Evolutionary conservation across 2,888 invertebrate genomes (phyloP).

Genomic region (Osedax fenrisi): DNA sequence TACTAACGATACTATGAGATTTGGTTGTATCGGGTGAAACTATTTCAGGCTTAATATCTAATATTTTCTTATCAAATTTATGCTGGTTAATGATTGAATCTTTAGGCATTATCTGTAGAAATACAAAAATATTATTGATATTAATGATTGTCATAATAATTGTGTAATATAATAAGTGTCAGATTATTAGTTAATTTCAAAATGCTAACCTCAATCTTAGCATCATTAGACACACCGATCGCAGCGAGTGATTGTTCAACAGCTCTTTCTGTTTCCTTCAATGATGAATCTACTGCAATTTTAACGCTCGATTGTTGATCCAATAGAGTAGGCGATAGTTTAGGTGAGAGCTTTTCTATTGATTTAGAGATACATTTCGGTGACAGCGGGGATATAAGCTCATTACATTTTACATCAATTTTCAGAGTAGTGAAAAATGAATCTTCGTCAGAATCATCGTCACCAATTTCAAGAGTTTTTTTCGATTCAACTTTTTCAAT

Average conservation of each 20-base stretch:
- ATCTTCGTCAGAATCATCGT: not conserved
- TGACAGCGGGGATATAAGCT: not conserved
- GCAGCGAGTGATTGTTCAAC: not conserved
- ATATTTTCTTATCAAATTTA: not conserved
- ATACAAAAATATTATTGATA: not conserved
- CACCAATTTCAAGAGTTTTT: not conserved
- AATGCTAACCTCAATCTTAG: not conserved
- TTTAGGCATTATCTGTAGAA: not conserved
- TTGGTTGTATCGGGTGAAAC: not conserved
- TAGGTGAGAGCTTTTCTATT: not conserved
- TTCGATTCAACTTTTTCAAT: not conserved
- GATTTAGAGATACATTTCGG: not conserved
- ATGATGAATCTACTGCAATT: not conserved
- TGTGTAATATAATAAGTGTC: too few relatives aligned
- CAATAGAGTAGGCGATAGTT: not conserved
- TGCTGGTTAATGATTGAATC: not conserved
- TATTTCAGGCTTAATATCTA: not conserved
- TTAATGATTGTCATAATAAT: too few relatives aligned
- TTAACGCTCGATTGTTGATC: not conserved
- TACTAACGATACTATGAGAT: not conserved
- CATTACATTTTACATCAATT: not conserved
- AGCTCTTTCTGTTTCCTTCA: not conserved
- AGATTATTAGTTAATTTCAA: too few relatives aligned
- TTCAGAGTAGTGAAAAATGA: not conserved
- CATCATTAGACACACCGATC: not conserved